Evolutionary conservation across 2,888 invertebrate genomes (phyloP), one percentile per base, ranked within the genome.

Genomic region (Lasioglossum vierecki): DNA sequence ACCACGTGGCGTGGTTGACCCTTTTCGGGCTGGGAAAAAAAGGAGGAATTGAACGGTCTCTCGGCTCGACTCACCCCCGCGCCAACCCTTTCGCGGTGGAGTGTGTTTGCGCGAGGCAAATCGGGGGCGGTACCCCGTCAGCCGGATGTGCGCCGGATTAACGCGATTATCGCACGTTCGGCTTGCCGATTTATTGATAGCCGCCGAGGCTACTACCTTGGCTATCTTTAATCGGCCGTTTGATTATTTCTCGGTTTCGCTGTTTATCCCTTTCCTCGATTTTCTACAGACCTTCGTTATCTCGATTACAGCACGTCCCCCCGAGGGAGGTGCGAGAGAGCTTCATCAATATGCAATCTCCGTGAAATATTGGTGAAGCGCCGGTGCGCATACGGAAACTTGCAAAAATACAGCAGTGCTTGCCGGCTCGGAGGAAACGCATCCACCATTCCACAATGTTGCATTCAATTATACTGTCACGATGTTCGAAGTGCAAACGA

Each of bases 121-220:
- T 88, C 9, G 53, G 22, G 53, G 81, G 80, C 83, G 90, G 88
- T 87, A 90, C 87, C 89, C 90, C 88, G 85, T 74, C 84, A 79
- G 78, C 83, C 86, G 89, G 84, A 90, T 89, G 85, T 83, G 86
- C 88, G 84, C 89, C 89, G 83, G 90, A 90, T 90, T 88, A 90
- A 89, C 90, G 88, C 88, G 89, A 90, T 90, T 90, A 90, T 88
- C 83, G 88, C 84, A 74, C 83, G 85, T 90, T 89, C 88, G 76
- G 77, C 79, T 86, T 85, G 76, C 72, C 77, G 85, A 88, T 88
- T 88, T 86, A 86, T 86, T 78, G 79, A 85, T 86, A 85, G 57
- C 83, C 76, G 49, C 83, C 76, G 49, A 30, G 22, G 63, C 63
- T 63, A 11, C 79, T 63, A 44, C 63, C 79, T 74, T 73, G 66